These are phyloP conservation scores for Malurus alboscapulatus DNA, from an alignment of 2,113 vertebrate species.

Conservation along the genomic window DNA sequence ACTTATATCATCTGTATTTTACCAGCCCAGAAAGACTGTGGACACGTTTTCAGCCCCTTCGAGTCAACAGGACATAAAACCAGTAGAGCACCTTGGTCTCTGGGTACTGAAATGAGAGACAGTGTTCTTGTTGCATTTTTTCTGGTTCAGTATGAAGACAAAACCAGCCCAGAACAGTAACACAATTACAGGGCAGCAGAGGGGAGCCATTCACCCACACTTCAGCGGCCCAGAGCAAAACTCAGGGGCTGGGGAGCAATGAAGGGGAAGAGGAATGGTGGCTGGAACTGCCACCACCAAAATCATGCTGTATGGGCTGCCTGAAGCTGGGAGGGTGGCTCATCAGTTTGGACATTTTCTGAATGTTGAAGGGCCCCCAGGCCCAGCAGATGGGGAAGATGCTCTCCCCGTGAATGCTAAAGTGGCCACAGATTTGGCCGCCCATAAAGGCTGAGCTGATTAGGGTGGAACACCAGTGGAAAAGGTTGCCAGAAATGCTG, in stretches of 20 bases:
- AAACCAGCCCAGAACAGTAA: background rate
- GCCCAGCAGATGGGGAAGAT: background rate
- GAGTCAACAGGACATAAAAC: background rate
- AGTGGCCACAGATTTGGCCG: background rate
- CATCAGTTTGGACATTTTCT: background rate
- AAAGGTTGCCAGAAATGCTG: background rate
- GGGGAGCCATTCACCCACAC: accelerated
- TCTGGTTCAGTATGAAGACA: background rate
- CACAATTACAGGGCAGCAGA: background rate
- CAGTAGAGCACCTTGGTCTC: background rate
- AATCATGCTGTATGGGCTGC: background rate
- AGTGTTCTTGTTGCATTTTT: background rate
- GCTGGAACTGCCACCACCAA: background rate
- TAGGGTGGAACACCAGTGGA: background rate
- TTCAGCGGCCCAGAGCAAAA: background rate
- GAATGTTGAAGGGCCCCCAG: background rate
- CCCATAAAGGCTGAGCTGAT: accelerated
- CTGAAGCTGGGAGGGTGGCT: background rate
- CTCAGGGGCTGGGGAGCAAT: background rate
- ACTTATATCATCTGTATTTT: background rate
- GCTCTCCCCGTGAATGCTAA: background rate
- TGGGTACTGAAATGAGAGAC: background rate
- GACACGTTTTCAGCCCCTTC: background rate
- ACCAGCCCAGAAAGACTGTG: background rate
- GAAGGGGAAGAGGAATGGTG: background rate